Evolutionary conservation across 2,797 vertebrate species (phyloP), one percentile per base, ranked within the genome.

Genomic region (Acropternis orthonyx): DNA sequence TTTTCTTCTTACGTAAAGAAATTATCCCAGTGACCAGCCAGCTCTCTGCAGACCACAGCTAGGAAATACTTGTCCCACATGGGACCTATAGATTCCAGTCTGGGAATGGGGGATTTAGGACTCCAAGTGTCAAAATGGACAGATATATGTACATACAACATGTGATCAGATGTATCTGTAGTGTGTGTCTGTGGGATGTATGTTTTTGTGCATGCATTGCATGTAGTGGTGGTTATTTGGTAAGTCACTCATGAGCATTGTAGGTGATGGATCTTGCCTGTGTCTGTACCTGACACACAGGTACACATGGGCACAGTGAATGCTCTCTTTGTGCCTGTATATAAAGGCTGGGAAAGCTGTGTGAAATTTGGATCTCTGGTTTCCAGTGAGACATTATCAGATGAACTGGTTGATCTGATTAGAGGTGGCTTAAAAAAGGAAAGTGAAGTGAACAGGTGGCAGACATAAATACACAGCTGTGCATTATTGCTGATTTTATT

Each of bases 381-480:
- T 89, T 36, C 39, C 30, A 34, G 43, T 32, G 37, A 13, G 39
- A 59, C 48, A 13, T 51, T 54, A 68, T 69, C 69, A 93, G 79
- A 77, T 89, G 89, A 92, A 93, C 78, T 79, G 89, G 77, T 59
- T 91, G 93, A 90, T 91, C 85, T 78, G 94, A 88, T 92, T 83
- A 90, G 68, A 85, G 59, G 73, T 72, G 85, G 95, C 93, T 96
- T 91, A 58, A 91, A 94, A 89, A 96, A 88, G 71, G 80, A 56
- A 32, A 79, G 21, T 69, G 81, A 92, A 75, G 26, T 78, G 95
- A 97, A 85, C 97, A 97, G 96, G 97, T 96, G 97, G 96, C 90
- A 89, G 83, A 84, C 51, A 76, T 95, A 96, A 96, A 95, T 92
- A 83, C 90, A 72, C 97, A 97, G 95, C 95, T 97, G 97, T 92